Conservation (phyloP, 2,888 invertebrate species). For the Apamea sordens region DNA sequence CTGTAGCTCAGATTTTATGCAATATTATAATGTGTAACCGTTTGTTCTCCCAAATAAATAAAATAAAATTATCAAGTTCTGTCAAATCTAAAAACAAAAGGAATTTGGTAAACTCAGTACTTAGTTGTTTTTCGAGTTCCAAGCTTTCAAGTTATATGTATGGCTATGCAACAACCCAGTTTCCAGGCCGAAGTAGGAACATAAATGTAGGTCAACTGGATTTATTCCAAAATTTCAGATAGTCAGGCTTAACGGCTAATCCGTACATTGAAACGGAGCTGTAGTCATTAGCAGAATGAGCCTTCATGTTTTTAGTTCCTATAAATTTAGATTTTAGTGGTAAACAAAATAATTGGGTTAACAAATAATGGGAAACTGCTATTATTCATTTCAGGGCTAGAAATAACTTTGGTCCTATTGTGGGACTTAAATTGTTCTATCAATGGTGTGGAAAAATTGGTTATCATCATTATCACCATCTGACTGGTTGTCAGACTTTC, state of each 20-base stretch:
- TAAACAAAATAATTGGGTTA: conserved; percentile 47
- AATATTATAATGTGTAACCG: too few species aligned
- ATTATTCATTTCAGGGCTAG: background rate
- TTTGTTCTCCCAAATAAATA: too few species aligned
- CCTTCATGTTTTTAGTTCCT: conserved; percentile 46
- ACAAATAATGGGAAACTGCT: background rate
- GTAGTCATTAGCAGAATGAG: conserved; percentile 67
- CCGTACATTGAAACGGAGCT: conserved; percentile 59
- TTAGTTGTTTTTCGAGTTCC: conserved; percentile 26
- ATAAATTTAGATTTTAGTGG: conserved; percentile 31
- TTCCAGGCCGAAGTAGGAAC: conserved; percentile 22
- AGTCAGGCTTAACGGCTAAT: conserved; percentile 61
- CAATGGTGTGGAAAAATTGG: too few species aligned
- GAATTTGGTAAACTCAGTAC: conserved; percentile 1
- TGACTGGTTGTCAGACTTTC: too few species aligned
- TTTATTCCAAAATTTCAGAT: conserved; percentile 69
- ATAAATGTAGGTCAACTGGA: conserved; percentile 68
- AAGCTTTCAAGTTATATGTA: conserved; percentile 36
- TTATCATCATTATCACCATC: background rate
- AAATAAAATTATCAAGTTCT: too few species aligned
- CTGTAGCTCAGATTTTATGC: too few species aligned
- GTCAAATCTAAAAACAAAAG: background rate
- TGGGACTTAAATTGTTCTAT: background rate
- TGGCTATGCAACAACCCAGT: conserved; percentile 47
- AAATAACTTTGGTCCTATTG: background rate